These are phyloP conservation scores for Nymphalis urticae DNA, from an alignment of 2,888 invertebrate species.

Conservation along the genomic window DNA sequence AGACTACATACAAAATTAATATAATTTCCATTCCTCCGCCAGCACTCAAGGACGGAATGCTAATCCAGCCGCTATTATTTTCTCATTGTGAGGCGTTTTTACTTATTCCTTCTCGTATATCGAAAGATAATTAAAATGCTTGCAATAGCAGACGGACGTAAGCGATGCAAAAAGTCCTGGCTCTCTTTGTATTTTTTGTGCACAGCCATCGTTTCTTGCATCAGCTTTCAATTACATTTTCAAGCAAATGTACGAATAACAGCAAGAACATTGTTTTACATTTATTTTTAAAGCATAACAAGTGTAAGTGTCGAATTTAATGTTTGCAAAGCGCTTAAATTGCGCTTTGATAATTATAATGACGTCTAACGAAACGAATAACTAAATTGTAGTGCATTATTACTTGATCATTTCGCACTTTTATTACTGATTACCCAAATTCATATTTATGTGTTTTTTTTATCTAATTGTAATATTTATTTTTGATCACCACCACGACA, in stretches of 20 bases:
- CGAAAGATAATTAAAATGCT: constrained; percentile 69
- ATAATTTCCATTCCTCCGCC: constrained; percentile 40
- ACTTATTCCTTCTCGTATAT: constrained; percentile 56
- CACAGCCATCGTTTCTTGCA: constrained; percentile 32
- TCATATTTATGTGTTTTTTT: no score
- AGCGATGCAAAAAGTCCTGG: constrained; percentile 31
- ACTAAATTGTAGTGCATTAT: no score
- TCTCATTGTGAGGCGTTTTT: constrained; percentile 61
- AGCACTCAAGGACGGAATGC: constrained; percentile 47
- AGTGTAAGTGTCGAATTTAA: neutral
- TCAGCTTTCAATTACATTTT: constrained; percentile 37
- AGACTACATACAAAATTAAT: constrained; percentile 34
- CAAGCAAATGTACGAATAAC: constrained; percentile 19
- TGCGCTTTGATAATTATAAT: no score
- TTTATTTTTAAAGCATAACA: constrained; percentile 5
- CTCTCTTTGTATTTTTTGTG: constrained; percentile 37
- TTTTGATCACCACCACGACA: no score
- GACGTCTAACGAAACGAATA: no score
- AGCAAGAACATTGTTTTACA: constrained; percentile 11
- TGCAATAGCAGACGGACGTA: constrained; percentile 47
- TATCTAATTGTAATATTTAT: no score
- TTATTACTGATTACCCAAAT: no score
- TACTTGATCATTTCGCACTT: no score
- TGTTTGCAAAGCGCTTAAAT: neutral
- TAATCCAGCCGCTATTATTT: constrained; percentile 61